Evolutionary conservation across 1,140 invertebrate genomes (phyloP).

Genomic region (Diprion similis): DNA sequence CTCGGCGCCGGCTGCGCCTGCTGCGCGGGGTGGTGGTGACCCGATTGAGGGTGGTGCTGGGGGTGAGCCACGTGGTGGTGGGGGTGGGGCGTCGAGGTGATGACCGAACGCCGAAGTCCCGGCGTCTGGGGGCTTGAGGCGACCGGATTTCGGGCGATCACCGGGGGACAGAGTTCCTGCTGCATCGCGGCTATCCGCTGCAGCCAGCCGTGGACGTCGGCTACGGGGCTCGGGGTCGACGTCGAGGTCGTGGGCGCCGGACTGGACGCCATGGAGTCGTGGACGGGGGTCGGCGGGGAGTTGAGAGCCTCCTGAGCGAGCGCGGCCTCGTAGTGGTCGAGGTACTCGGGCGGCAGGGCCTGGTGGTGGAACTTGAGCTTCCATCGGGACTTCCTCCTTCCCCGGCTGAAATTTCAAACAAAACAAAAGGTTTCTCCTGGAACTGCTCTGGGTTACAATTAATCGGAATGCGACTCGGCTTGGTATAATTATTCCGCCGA

Average conservation of each 20-base stretch:
- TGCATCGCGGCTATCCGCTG: constrained; percentile 74
- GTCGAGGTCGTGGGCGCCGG: constrained; percentile 45
- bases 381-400: constrained; percentile 72
- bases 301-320: constrained; percentile 63
- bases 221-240: constrained; percentile 52
- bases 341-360: constrained; percentile 78
- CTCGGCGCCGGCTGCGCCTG: constrained; percentile 39
- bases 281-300: constrained; percentile 32
- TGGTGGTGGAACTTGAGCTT: constrained; percentile 85
- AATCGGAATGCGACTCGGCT: not conserved
- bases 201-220: constrained; percentile 73
- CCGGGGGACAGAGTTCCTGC: constrained; percentile 59
- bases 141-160: constrained; percentile 21
- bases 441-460: constrained; percentile 17
- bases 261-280: constrained; percentile 35
- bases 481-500: constrained; percentile 14
- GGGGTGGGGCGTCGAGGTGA: constrained; percentile 22
- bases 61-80: constrained; percentile 33
- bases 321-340: constrained; percentile 79
- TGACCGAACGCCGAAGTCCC: not conserved
- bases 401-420: constrained; percentile 56
- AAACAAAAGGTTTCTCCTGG: not conserved
- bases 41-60: constrained; percentile 37
- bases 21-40: constrained; percentile 16
- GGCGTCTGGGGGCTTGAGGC: not conserved